phyloP scores from a whole-genome alignment of 1,140 invertebrate genomes.

The Triops longicaudatus region DNA sequence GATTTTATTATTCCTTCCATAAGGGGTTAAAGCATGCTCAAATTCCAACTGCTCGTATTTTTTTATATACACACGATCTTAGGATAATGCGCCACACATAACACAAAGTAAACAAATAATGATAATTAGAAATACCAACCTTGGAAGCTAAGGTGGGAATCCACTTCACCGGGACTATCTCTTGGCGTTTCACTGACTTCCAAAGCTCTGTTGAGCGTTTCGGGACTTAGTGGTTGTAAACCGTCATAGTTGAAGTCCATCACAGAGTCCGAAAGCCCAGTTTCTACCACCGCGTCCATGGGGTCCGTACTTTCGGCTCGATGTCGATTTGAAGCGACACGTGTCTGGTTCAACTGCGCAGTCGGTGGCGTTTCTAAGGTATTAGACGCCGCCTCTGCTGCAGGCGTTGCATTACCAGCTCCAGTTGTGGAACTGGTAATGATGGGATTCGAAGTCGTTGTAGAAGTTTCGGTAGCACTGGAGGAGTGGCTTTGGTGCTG shows the following conservation, averaged over 20 bases:
- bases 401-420: background rate
- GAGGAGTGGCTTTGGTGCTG: slow-evolving; percentile 9
- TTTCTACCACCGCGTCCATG: background rate
- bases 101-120: too few relatives aligned
- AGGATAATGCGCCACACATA: too few relatives aligned
- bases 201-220: background rate
- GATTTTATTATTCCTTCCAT: background rate
- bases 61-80: too few relatives aligned
- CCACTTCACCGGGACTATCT: background rate
- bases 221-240: background rate
- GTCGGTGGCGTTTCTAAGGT: background rate
- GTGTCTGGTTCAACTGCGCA: background rate
- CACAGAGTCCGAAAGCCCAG: background rate
- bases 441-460: slow-evolving; percentile 1
- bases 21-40: too few relatives aligned
- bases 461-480: slow-evolving; percentile 15
- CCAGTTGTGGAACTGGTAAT: background rate
- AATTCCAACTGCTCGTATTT: too few relatives aligned
- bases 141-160: background rate
- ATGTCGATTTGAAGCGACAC: background rate
- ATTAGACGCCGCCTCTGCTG: background rate
- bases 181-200: slow-evolving; percentile 1
- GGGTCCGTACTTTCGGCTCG: background rate
- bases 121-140: background rate
- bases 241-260: background rate